phyloP scores from a whole-genome alignment of 2,888 invertebrate genomes.

The Thymelicus acteon region DNA sequence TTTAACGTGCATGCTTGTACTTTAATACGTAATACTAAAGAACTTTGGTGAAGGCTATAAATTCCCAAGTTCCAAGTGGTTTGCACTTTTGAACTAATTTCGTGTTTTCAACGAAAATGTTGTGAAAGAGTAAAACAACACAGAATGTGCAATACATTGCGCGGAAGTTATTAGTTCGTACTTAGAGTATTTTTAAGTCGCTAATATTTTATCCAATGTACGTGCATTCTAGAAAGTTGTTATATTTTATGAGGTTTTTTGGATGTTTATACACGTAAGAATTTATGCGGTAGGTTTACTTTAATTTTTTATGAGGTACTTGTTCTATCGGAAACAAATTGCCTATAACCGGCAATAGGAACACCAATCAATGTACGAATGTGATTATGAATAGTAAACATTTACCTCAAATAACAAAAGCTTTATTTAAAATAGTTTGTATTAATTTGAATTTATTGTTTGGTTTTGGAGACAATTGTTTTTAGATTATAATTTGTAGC shows the following conservation, averaged over 20 bases:
- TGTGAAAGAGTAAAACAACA: constrained; percentile 29
- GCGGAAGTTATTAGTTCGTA: not conserved
- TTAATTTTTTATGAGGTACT: too few species aligned
- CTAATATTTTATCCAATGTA: not conserved
- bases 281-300: too few species aligned
- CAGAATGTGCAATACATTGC: constrained; percentile 17
- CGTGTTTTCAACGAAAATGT: constrained; percentile 31
- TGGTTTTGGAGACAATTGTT: too few species aligned
- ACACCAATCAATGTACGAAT: too few species aligned
- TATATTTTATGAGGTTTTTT: not conserved
- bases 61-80: constrained; percentile 30
- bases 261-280: too few species aligned
- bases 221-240: not conserved
- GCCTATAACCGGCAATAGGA: too few species aligned
- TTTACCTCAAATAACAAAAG: too few species aligned
- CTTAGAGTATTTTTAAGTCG: not conserved
- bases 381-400: too few species aligned
- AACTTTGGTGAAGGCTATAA: constrained; percentile 32
- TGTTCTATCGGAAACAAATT: too few species aligned
- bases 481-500: too few species aligned
- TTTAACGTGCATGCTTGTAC: constrained; percentile 9
- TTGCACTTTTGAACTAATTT: constrained; percentile 38
- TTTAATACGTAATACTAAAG: constrained; percentile 14
- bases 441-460: too few species aligned
- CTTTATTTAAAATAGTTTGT: too few species aligned